Conservation (phyloP, 2,888 invertebrate genomes). For the Macrophya alboannulata region DNA sequence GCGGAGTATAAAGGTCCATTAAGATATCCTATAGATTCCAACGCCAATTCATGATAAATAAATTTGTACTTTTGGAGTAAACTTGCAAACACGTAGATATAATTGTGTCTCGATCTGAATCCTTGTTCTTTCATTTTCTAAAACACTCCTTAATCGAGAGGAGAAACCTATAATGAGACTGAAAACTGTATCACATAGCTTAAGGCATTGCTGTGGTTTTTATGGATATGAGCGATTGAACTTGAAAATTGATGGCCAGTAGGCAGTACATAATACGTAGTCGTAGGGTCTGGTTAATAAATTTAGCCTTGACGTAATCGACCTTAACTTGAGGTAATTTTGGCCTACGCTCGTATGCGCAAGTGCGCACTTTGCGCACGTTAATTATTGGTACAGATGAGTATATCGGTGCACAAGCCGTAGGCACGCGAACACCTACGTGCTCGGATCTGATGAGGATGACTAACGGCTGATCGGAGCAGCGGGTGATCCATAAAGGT, state of each 20-base stretch:
- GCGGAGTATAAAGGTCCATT: not conserved
- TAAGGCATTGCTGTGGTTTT: not conserved
- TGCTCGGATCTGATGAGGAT: not conserved
- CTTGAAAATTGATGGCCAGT: conserved; percentile 32
- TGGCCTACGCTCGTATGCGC: not conserved
- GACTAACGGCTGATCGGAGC: not conserved
- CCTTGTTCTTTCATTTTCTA: not conserved
- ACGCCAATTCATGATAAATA: not conserved
- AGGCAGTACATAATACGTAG: not conserved
- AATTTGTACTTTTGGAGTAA: not conserved
- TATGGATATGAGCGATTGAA: conserved; percentile 29
- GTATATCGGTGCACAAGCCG: conserved; percentile 2
- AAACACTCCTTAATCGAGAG: not conserved
- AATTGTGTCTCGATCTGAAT: not conserved
- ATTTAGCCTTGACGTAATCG: conserved; percentile 46
- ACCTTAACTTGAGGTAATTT: conserved; percentile 48
- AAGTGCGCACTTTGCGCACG: not conserved
- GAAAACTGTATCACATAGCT: not conserved
- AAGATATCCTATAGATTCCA: not conserved
- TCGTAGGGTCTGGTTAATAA: conserved; percentile 27
- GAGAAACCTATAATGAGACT: not conserved
- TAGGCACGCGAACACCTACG: conserved; percentile 25
- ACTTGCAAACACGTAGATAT: not conserved
- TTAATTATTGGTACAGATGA: not conserved
- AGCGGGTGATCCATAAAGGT: conserved; percentile 14